Conservation (phyloP, 2,797 vertebrate genomes). For the Moxostoma hubbsi region DNA sequence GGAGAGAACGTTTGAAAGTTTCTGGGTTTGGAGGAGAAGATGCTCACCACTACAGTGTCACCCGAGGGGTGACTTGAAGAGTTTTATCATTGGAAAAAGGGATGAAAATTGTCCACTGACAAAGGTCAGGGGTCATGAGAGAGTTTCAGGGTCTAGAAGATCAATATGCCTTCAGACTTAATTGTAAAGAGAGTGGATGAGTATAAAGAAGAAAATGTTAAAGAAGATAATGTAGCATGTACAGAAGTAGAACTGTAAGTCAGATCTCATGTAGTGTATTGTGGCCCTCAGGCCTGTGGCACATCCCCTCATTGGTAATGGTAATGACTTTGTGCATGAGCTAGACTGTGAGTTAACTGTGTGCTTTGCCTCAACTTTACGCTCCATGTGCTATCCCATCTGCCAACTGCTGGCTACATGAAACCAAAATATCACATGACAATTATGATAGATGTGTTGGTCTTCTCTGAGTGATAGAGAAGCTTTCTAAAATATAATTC, state of each 20-base stretch:
- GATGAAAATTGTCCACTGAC: slow-evolving; percentile 35
- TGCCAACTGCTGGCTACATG: slow-evolving; percentile 39
- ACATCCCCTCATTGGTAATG: slow-evolving; percentile 45
- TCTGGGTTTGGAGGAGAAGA: slow-evolving; percentile 17
- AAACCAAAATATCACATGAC: slow-evolving; percentile 42
- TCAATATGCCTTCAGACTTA: not conserved
- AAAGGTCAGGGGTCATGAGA: slow-evolving; percentile 4
- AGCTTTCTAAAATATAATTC: slow-evolving; percentile 38
- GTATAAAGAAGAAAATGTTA: slow-evolving; percentile 50
- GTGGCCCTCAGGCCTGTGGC: slow-evolving; percentile 27
- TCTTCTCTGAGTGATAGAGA: slow-evolving; percentile 21
- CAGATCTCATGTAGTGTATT: slow-evolving; percentile 62
- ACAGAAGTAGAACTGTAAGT: slow-evolving; percentile 62
- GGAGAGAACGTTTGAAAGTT: not conserved
- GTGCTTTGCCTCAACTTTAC: slow-evolving; percentile 33
- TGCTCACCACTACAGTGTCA: slow-evolving; percentile 2
- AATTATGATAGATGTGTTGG: slow-evolving; percentile 11
- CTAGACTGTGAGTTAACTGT: slow-evolving; percentile 36
- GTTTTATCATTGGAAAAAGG: slow-evolving; percentile 1
- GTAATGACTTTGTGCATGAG: slow-evolving; percentile 50
- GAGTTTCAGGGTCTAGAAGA: slow-evolving; percentile 28
- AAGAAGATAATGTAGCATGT: slow-evolving; percentile 78
- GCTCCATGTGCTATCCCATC: slow-evolving; percentile 40
- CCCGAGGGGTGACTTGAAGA: not conserved
- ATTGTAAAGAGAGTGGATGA: slow-evolving; percentile 21